Conservation (phyloP, 2,797 vertebrate species). For the Carcharodon carcharias region DNA sequence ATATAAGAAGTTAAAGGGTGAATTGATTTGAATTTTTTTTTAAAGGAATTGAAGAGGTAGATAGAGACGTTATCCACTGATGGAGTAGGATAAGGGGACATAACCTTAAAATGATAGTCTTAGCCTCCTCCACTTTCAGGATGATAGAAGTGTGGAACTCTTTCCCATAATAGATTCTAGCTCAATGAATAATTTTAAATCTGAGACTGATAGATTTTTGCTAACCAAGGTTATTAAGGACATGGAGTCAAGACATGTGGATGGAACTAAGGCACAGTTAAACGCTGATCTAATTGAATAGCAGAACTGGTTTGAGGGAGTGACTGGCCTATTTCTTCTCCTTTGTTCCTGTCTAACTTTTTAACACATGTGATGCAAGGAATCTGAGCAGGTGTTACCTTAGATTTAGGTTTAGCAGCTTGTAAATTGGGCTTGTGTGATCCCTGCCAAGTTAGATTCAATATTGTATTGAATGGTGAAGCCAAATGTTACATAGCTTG, state of each 20-base stretch:
- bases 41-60: no score
- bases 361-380: background rate
- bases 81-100: background rate
- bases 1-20: no score
- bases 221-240: background rate
- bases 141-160: background rate
- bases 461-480: background rate
- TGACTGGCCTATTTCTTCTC: background rate
- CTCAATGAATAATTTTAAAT: background rate
- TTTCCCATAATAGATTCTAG: background rate
- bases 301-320: background rate
- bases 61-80: no score
- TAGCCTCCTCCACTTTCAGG: background rate
- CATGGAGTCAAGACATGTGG: background rate
- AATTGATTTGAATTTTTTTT: no score
- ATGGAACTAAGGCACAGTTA: background rate
- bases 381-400: background rate
- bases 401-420: background rate
- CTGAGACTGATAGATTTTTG: background rate
- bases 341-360: background rate
- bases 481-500: background rate
- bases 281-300: background rate
- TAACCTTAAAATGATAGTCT: background rate
- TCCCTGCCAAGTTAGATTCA: background rate
- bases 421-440: background rate